Base-by-base conservation (phyloP, 2,888 invertebrate species). In the Nymphalis urticae region DNA sequence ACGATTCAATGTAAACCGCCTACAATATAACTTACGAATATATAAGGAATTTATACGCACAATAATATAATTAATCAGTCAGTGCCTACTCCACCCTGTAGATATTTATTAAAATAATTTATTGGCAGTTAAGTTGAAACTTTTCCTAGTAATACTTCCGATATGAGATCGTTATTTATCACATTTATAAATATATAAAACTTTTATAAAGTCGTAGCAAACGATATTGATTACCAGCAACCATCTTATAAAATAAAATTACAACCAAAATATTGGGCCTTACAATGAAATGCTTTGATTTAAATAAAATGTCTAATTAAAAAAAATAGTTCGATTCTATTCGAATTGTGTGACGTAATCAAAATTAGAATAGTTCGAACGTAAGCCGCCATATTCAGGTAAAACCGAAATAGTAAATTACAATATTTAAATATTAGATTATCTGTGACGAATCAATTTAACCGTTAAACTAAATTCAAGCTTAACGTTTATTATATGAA, bases 21-120 rank as follows among this genome's bases (percentile, higher is more conserved):
- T 42, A 19, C n/a, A 13, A 1, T 3, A n/a, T 54, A 24, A 42
- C n/a, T 58, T 58, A 42, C n/a, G 56, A 19, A 19, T 13, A 32
- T 19, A 58, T 19, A 5, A 42, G 13, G 42, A 19, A 58, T 42
- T 58, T 58, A 58, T 42, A 58, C 19, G 36, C 19, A 19, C 32
- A n/a, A 42, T 32, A 32, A 32, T 58, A 13, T 58, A 58, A 58
- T 36, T n/a, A 42, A 19, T 58, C 36, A 42, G 58, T 19, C 17
- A 17, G 58, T 36, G 19, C 13, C 58, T 16, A 56, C 32, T 17
- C 32, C 32, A 17, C 8, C 6, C 27, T n/a, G 54, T 17, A 42
- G 42, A 42, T 42, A 56, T 56, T 56, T 56, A 56, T 56, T 27
- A 27, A 56, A 56, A 56, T 32, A 32, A 56, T 32, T 32, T 56